Evolutionary conservation across 2,797 vertebrate genomes (phyloP).

Genomic region (Notolabrus celidotus): DNA sequence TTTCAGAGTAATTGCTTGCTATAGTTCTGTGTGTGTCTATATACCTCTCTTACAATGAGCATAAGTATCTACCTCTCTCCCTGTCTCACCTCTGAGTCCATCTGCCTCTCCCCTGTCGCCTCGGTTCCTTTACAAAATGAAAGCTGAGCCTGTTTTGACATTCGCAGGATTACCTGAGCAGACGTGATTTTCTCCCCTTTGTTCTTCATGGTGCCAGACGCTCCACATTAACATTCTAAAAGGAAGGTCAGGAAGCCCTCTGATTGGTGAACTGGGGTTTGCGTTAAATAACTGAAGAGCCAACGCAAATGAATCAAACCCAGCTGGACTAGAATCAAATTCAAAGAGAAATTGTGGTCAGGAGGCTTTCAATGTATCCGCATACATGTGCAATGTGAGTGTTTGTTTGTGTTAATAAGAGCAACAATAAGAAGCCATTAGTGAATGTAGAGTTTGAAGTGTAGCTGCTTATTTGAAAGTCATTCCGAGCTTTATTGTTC

Average conservation of each 20-base stretch:
- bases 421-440: neutral
- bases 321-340: constrained; percentile 16
- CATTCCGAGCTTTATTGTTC: neutral
- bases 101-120: constrained; percentile 23
- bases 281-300: constrained; percentile 50
- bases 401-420: neutral
- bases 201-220: constrained; percentile 63
- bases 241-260: constrained; percentile 50
- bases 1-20: constrained; percentile 37
- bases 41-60: constrained; percentile 36
- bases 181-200: constrained; percentile 74
- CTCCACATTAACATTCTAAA: constrained; percentile 76
- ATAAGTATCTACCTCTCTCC: constrained; percentile 17
- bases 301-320: constrained; percentile 58
- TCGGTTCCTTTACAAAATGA: constrained; percentile 53
- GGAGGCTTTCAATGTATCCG: neutral
- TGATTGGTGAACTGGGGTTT: constrained; percentile 70
- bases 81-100: constrained; percentile 5
- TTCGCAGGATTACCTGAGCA: constrained; percentile 73
- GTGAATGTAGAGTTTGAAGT: neutral
- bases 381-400: neutral
- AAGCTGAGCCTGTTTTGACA: constrained; percentile 66
- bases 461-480: neutral
- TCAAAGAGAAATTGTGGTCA: constrained; percentile 16
- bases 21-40: constrained; percentile 18